Conservation (phyloP, 1,140 invertebrate species). For the Saccostrea glomerata region DNA sequence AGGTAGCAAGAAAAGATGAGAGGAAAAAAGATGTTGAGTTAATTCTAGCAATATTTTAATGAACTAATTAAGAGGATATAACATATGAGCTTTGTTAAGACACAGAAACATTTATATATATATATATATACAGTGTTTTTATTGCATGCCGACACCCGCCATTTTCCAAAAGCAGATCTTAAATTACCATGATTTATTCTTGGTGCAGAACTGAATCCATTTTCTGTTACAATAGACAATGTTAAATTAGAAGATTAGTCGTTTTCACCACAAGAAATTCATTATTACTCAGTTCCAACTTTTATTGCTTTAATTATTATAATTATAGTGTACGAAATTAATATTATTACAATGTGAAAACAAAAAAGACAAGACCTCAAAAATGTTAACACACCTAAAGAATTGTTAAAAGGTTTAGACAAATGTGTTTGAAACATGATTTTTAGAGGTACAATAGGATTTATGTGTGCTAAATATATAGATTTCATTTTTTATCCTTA, state of each 20-base stretch:
- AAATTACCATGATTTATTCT: background rate
- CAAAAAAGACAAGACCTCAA: too few relatives aligned
- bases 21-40: background rate
- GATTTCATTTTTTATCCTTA: too few relatives aligned
- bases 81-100: background rate
- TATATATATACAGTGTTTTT: background rate
- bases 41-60: background rate
- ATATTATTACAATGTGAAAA: too few relatives aligned
- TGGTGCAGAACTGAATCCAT: constrained; percentile 25
- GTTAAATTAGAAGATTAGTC: background rate
- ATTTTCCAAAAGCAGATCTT: background rate
- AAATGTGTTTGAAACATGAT: too few relatives aligned
- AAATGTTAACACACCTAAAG: too few relatives aligned
- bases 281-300: background rate
- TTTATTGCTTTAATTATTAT: background rate
- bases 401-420: too few relatives aligned
- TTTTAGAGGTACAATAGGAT: too few relatives aligned
- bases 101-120: background rate
- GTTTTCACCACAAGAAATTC: background rate
- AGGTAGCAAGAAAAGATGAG: background rate
- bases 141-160: background rate
- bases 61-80: background rate
- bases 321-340: too few relatives aligned
- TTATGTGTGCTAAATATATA: too few relatives aligned
- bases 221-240: constrained; percentile 33